phyloP scores from a whole-genome alignment of 1,140 invertebrate genomes.

The Muscidifurax raptorellus region DNA sequence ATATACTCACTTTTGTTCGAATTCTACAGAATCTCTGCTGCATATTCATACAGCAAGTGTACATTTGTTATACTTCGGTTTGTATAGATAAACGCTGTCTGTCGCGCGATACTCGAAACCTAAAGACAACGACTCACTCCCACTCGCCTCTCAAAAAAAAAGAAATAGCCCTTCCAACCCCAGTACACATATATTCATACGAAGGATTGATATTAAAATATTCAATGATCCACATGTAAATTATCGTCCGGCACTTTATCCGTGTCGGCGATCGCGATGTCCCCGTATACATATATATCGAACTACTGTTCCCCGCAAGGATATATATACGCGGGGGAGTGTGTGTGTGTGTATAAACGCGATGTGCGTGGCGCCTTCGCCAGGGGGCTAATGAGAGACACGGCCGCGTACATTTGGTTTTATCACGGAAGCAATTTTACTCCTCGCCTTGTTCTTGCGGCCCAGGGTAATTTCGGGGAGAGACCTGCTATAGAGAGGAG shows the following conservation, averaged over 20 bases:
- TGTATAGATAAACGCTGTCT: no score
- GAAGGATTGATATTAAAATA: constrained; percentile 48
- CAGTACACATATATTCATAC: neutral
- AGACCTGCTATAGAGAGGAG: neutral
- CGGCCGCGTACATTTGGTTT: constrained; percentile 9
- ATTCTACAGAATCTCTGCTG: no score
- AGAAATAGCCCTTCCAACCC: no score
- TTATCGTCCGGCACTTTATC: constrained; percentile 15
- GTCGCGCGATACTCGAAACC: no score
- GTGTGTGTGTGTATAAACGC: neutral
- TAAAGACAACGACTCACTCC: no score
- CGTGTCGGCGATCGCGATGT: neutral
- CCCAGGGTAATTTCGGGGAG: constrained; percentile 5
- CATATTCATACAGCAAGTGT: no score
- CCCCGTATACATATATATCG: neutral
- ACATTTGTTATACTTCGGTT: no score
- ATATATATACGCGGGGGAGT: neutral
- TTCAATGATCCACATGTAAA: constrained; percentile 43
- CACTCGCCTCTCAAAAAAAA: no score
- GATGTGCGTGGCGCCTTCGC: neutral
- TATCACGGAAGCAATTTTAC: constrained; percentile 38
- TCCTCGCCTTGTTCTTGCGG: neutral
- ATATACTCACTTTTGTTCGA: no score
- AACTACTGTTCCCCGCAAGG: neutral
- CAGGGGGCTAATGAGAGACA: constrained; percentile 32